Conservation (phyloP, 2,797 vertebrate genomes). For the Prionace glauca region DNA sequence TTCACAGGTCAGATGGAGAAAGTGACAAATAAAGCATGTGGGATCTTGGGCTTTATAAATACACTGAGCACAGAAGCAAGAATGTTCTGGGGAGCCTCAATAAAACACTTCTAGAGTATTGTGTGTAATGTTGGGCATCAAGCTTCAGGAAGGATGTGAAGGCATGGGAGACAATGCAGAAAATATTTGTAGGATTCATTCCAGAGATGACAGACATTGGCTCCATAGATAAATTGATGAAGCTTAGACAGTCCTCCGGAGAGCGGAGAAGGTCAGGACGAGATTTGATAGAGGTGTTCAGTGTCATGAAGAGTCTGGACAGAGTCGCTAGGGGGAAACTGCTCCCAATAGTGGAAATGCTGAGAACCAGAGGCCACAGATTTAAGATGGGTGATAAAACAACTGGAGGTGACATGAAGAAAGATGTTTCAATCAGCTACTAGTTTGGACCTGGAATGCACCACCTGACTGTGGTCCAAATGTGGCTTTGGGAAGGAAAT, state of each 20-base stretch:
- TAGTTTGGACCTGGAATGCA: no score
- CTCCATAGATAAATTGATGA: no score
- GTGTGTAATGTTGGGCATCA: neutral
- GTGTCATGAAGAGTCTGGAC: neutral
- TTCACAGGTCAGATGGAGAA: neutral
- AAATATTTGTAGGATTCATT: neutral
- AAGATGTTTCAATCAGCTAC: no score
- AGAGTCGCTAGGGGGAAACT: neutral
- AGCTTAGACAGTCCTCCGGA: no score
- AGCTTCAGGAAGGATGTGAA: neutral
- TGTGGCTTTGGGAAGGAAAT: no score
- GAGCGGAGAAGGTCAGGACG: no score
- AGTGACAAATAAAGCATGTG: neutral
- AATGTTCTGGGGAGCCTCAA: neutral
- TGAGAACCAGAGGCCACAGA: no score
- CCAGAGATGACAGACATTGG: no score
- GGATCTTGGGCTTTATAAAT: neutral
- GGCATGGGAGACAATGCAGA: neutral
- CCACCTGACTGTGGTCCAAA: no score
- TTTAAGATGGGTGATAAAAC: no score
- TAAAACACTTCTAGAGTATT: neutral
- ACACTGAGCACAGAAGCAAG: neutral
- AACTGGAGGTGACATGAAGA: no score
- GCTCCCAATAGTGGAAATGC: no score
- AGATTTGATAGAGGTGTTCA: neutral